Percentiles rank a stretch among this genome's conserved stretches.
phyloP scores from a whole-genome alignment of 23 tunicate species.

The Botrylloides violaceus region DNA sequence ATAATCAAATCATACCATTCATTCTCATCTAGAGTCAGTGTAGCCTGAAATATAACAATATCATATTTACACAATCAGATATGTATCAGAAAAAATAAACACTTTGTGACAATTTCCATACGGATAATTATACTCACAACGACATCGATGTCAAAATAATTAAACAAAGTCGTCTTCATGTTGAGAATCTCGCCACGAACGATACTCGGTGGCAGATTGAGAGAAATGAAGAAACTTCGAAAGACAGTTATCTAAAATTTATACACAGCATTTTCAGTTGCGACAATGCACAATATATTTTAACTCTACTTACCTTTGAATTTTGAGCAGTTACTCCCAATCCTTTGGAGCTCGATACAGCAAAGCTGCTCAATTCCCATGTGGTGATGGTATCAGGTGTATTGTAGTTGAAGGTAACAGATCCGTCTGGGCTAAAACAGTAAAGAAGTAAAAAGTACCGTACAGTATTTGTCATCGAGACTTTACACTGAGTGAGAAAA shows the following conservation, averaged over 20 bases:
- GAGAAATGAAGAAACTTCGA: constrained; percentile 68
- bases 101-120: not conserved
- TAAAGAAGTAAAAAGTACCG: too few relatives aligned
- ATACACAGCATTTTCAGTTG: not conserved
- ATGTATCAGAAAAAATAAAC: too few relatives aligned
- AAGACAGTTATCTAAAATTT: constrained; percentile 71
- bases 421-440: constrained; percentile 51
- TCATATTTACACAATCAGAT: too few relatives aligned
- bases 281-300: not conserved
- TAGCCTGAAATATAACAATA: constrained; percentile 31
- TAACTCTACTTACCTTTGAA: not conserved
- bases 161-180: constrained; percentile 76
- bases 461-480: too few relatives aligned
- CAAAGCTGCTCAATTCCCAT: constrained; percentile 74
- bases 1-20: constrained; percentile 38
- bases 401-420: constrained; percentile 50
- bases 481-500: too few relatives aligned
- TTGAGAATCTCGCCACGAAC: constrained; percentile 67
- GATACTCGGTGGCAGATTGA: constrained; percentile 75
- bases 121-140: constrained; percentile 15
- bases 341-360: constrained; percentile 64
- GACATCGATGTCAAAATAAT: constrained; percentile 48
- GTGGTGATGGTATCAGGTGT: constrained; percentile 95
- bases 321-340: constrained; percentile 31
- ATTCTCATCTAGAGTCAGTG: constrained; percentile 33